These are phyloP conservation scores for Thalassoma bifasciatum DNA, from an alignment of 2,113 vertebrate genomes.

Conservation along the genomic window DNA sequence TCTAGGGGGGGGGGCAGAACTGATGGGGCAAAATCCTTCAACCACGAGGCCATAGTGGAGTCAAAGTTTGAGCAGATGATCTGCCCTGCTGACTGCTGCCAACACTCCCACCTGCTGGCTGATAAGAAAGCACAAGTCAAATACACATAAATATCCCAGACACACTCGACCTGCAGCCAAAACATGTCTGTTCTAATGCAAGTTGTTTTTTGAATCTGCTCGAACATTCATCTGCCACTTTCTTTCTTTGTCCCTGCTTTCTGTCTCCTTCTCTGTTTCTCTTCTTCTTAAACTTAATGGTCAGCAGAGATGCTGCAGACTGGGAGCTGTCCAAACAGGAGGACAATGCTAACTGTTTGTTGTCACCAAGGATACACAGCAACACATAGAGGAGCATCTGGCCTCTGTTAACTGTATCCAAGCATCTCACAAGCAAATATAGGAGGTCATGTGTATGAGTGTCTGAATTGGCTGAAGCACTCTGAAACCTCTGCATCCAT, in stretches of 20 bases:
- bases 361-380: slow-evolving; percentile 75
- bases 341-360: slow-evolving; percentile 80
- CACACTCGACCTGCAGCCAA: slow-evolving; percentile 39
- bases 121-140: slow-evolving; percentile 7
- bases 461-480: background rate
- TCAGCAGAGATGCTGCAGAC: slow-evolving; percentile 58
- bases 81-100: slow-evolving; percentile 1
- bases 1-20: slow-evolving; percentile 10
- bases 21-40: slow-evolving; percentile 31
- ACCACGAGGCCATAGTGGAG: slow-evolving; percentile 38
- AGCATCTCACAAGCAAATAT: slow-evolving; percentile 47
- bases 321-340: slow-evolving; percentile 72
- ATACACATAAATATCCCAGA: slow-evolving; percentile 3
- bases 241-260: slow-evolving; percentile 39
- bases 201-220: slow-evolving; percentile 37
- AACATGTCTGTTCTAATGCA: slow-evolving; percentile 49
- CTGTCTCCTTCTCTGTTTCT: slow-evolving; percentile 44
- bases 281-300: slow-evolving; percentile 57
- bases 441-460: slow-evolving; percentile 3
- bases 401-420: slow-evolving; percentile 74
- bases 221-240: slow-evolving; percentile 27
- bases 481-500: background rate
- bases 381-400: slow-evolving; percentile 72
- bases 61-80: slow-evolving; percentile 46
- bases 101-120: slow-evolving; percentile 78